Percentiles rank a stretch among this genome's conserved stretches.
Evolutionary conservation across 1,140 invertebrate genomes (phyloP).

Genomic region (Nautilus pompilius): DNA sequence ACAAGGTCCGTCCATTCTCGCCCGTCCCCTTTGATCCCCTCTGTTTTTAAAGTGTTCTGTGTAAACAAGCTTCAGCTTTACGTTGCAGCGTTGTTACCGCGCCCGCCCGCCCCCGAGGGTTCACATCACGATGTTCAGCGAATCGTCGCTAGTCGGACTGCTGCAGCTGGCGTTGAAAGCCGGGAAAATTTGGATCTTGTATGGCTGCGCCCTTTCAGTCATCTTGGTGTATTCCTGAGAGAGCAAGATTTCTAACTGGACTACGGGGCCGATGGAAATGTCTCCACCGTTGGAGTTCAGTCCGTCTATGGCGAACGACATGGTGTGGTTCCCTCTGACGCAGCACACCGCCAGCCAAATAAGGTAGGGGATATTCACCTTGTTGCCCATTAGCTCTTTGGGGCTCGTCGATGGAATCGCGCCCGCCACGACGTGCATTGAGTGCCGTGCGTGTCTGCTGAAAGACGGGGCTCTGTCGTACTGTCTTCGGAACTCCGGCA

Average conservation of each 20-base stretch:
- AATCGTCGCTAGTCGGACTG: background rate
- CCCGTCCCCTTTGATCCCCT: no score
- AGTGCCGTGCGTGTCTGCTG: background rate
- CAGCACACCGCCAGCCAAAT: conserved; percentile 41
- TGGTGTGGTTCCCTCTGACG: conserved; percentile 18
- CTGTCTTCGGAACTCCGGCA: conserved; percentile 6
- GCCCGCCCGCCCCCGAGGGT: no score
- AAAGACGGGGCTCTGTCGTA: background rate
- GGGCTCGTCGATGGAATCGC: conserved; percentile 22
- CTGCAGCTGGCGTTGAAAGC: conserved; percentile 7
- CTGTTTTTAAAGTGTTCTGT: no score
- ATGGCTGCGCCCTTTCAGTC: conserved; percentile 14
- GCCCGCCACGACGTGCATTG: conserved; percentile 24
- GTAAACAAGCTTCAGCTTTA: no score
- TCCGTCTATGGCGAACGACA: conserved; percentile 28
- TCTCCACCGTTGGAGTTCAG: conserved; percentile 20
- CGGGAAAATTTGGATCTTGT: conserved; percentile 30
- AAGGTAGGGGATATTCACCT: conserved; percentile 34
- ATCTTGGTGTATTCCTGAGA: conserved; percentile 23
- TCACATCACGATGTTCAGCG: background rate
- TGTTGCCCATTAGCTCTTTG: conserved; percentile 26
- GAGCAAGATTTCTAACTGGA: conserved; percentile 36
- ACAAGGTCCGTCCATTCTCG: no score
- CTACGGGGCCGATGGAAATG: conserved; percentile 27
- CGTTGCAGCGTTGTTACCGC: no score